Conservation (phyloP, 2,113 vertebrate species). For the Struthio camelus region DNA sequence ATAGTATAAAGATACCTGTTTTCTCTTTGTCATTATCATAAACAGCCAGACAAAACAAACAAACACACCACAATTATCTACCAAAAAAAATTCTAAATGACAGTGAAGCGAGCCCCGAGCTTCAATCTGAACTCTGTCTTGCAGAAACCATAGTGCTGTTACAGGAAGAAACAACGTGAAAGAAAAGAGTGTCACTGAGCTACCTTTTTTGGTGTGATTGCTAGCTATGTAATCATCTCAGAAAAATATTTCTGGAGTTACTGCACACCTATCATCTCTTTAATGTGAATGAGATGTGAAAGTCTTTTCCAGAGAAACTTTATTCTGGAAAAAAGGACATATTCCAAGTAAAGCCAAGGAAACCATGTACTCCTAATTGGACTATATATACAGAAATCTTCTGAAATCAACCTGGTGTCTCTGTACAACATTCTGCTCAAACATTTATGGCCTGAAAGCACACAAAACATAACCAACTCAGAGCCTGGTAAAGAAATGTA, state of each 20-base stretch:
- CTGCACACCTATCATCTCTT: neutral
- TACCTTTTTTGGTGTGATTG: neutral
- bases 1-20: neutral
- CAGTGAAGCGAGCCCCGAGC: neutral
- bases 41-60: neutral
- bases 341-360: constrained; percentile 11
- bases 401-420: neutral
- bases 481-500: neutral
- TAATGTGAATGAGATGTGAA: neutral
- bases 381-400: neutral
- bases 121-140: neutral
- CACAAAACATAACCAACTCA: neutral
- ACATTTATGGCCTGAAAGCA: neutral
- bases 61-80: neutral
- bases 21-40: neutral
- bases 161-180: neutral
- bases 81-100: neutral
- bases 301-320: neutral
- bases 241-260: neutral
- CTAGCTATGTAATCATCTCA: neutral
- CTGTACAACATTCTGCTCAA: neutral
- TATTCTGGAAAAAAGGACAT: neutral
- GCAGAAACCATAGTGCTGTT: neutral
- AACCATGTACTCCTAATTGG: neutral
- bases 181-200: neutral